A percentile compares a stretch with the other conserved stretches of the same genome.
These are phyloP conservation scores for Drosophila neonasuta DNA, from an alignment of 2,888 invertebrate genomes.

Conservation along the genomic window DNA sequence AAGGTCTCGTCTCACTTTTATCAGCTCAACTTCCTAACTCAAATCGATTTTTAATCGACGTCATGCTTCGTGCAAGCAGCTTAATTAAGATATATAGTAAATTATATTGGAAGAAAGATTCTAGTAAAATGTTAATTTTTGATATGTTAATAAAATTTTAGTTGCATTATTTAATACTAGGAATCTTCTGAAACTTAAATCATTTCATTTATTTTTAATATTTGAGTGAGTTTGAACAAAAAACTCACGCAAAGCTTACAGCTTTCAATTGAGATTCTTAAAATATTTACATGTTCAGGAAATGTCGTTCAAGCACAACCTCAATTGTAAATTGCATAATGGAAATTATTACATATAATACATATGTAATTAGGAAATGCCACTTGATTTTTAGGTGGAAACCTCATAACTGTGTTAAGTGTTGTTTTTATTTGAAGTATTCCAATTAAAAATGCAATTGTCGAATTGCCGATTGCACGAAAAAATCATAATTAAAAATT, in stretches of 20 bases:
- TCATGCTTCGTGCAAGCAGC: background rate
- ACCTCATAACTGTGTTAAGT: constrained; percentile 58
- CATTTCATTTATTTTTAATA: too few relatives aligned
- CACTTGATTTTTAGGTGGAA: constrained; percentile 10
- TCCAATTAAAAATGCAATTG: constrained; percentile 60
- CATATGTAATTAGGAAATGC: constrained; percentile 33
- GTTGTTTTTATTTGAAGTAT: constrained; percentile 17
- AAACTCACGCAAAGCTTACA: background rate
- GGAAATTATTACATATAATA: constrained; percentile 1
- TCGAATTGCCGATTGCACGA: constrained; percentile 42
- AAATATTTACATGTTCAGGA: background rate
- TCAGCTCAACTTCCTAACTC: constrained; percentile 17
- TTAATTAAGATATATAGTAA: background rate
- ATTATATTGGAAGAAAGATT: background rate
- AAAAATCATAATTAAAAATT: constrained; percentile 58
- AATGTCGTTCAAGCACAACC: constrained; percentile 14
- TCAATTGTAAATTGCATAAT: constrained; percentile 15
- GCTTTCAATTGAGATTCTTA: background rate
- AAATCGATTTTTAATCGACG: constrained; percentile 41
- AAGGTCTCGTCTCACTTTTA: constrained; percentile 37
- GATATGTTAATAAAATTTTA: too few relatives aligned
- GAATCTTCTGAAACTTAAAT: too few relatives aligned
- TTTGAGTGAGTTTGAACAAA: too few relatives aligned
- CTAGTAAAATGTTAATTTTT: too few relatives aligned
- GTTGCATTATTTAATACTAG: too few relatives aligned